phyloP scores from a whole-genome alignment of 2,113 vertebrate species.

The Daphoenositta chrysoptera region DNA sequence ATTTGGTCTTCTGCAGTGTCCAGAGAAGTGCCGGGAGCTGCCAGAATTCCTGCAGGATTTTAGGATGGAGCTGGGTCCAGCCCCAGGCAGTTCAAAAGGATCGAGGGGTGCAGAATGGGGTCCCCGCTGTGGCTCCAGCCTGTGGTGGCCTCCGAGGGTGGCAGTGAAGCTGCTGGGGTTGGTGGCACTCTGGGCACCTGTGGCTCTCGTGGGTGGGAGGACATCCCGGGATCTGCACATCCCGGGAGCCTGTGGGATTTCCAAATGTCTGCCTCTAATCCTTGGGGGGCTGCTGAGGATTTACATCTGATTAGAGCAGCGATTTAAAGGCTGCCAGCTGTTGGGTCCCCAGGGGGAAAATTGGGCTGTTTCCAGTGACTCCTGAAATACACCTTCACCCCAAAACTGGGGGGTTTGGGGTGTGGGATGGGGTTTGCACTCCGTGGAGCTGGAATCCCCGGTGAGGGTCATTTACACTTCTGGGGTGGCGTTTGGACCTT shows the following conservation, averaged over 20 bases:
- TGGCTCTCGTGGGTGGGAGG: background rate
- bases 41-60: background rate
- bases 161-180: background rate
- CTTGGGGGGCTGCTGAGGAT: background rate
- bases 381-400: background rate
- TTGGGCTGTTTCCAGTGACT: background rate
- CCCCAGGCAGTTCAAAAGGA: background rate
- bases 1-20: background rate
- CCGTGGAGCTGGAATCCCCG: background rate
- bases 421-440: background rate
- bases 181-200: background rate
- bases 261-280: background rate
- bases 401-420: background rate
- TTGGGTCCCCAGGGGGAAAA: background rate
- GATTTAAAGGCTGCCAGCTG: background rate
- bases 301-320: background rate
- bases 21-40: background rate
- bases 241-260: background rate
- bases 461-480: background rate
- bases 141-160: background rate
- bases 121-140: background rate
- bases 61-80: background rate
- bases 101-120: background rate
- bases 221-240: accelerated
- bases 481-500: background rate